phyloP scores from a whole-genome alignment of 2,113 vertebrate genomes.

The Solea solea region DNA sequence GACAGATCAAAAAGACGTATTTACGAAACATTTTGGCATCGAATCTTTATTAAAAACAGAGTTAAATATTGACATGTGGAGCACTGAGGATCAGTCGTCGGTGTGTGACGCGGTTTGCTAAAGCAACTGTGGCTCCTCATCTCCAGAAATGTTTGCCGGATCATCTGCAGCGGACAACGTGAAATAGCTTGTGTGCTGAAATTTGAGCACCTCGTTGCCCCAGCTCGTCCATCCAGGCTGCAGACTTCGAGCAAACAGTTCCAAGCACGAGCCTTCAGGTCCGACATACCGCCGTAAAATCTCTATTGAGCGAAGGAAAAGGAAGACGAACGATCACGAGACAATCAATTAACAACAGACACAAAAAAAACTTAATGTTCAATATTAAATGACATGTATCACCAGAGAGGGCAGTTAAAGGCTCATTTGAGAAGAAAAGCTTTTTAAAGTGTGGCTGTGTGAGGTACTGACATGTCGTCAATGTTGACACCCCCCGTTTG shows the following conservation, averaged over 20 bases:
- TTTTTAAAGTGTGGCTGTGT: too few relatives aligned
- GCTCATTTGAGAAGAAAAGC: too few relatives aligned
- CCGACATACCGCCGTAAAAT: slow-evolving; percentile 87
- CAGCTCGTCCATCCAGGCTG: slow-evolving; percentile 97
- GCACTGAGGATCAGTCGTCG: not conserved
- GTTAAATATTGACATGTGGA: slow-evolving; percentile 15
- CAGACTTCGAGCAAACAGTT: slow-evolving; percentile 93
- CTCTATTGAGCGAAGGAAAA: slow-evolving; percentile 70
- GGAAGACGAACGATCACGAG: slow-evolving; percentile 42
- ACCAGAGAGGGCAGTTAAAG: too few relatives aligned
- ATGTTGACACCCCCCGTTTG: too few relatives aligned
- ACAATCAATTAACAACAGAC: not conserved
- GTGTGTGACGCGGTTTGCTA: not conserved
- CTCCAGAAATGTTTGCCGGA: not conserved
- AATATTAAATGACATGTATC: not conserved
- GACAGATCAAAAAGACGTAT: slow-evolving; percentile 55
- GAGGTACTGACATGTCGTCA: too few relatives aligned
- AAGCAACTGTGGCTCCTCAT: not conserved
- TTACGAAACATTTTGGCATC: not conserved
- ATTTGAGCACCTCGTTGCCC: slow-evolving; percentile 97
- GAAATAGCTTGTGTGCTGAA: slow-evolving; percentile 90
- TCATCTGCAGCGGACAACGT: slow-evolving; percentile 52
- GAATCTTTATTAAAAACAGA: slow-evolving; percentile 53
- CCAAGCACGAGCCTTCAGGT: slow-evolving; percentile 84
- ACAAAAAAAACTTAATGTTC: not conserved